These are phyloP conservation scores for Hypocryptadius cinnamomeus DNA, from an alignment of 2,113 vertebrate species.

Conservation along the genomic window DNA sequence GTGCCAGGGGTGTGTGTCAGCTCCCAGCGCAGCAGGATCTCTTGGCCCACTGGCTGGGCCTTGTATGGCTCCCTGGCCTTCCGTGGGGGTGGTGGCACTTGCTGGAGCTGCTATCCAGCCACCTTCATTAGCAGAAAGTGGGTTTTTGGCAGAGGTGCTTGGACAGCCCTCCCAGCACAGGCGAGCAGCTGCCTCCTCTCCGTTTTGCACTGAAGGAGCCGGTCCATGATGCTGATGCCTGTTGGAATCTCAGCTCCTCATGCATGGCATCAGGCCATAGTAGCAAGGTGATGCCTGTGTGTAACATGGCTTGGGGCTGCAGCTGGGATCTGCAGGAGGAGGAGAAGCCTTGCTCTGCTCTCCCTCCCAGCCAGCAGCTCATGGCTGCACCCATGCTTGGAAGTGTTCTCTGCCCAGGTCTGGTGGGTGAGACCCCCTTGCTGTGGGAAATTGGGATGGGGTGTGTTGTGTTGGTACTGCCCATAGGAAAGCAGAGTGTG, in stretches of 20 bases:
- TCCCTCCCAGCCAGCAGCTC: background rate
- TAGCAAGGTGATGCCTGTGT: too few relatives aligned
- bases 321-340: background rate
- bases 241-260: background rate
- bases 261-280: rapidly evolving
- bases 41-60: background rate
- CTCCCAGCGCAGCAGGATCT: background rate
- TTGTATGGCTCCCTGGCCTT: background rate
- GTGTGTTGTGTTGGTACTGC: background rate
- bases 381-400: background rate
- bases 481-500: background rate
- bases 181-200: background rate
- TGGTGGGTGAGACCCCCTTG: background rate
- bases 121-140: background rate
- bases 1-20: background rate
- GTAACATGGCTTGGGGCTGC: background rate
- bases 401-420: background rate
- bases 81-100: background rate
- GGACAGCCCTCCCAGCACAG: background rate
- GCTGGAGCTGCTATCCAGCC: background rate
- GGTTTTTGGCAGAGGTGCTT: background rate
- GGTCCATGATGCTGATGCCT: background rate
- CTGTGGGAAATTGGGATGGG: background rate
- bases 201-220: rapidly evolving
- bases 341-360: background rate